These are phyloP conservation scores for Tapera naevia DNA, from an alignment of 2,797 vertebrate genomes.

Conservation along the genomic window DNA sequence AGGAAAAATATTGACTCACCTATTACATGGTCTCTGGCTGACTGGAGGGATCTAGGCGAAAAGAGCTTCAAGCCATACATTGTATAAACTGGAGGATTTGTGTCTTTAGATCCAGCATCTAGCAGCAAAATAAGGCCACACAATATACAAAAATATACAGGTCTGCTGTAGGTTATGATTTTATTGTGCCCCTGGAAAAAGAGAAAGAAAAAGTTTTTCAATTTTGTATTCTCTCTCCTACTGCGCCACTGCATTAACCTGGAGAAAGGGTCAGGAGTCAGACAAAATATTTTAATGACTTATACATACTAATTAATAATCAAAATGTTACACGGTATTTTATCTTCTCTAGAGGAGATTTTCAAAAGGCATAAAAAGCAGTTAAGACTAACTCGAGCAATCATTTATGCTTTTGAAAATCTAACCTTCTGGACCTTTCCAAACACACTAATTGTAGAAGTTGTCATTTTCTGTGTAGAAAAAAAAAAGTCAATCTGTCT, in stretches of 20 bases:
- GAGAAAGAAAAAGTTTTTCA: neutral
- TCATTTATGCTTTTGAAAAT: neutral
- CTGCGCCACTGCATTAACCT: neutral
- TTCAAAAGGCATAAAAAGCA: neutral
- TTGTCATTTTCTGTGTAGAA: neutral
- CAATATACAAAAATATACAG: conserved; percentile 95
- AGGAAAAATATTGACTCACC: conserved; percentile 80
- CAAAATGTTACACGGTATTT: neutral
- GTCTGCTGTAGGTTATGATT: conserved; percentile 94
- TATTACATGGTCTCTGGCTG: conserved; percentile 86
- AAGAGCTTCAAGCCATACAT: conserved; percentile 91
- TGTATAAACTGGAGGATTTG: conserved; percentile 82
- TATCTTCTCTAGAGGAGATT: neutral
- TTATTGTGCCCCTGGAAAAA: conserved; percentile 91
- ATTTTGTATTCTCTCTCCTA: neutral
- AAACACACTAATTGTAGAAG: neutral
- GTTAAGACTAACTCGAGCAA: neutral
- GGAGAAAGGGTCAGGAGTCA: neutral
- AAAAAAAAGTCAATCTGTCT: neutral
- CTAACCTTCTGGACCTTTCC: neutral
- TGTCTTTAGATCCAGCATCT: conserved; percentile 86
- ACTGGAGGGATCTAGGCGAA: conserved; percentile 82
- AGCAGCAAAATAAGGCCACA: conserved; percentile 94
- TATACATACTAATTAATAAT: neutral
- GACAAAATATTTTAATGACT: conserved; percentile 27